Conservation (phyloP, 2,113 vertebrate species). For the Lophura nycthemera region DNA sequence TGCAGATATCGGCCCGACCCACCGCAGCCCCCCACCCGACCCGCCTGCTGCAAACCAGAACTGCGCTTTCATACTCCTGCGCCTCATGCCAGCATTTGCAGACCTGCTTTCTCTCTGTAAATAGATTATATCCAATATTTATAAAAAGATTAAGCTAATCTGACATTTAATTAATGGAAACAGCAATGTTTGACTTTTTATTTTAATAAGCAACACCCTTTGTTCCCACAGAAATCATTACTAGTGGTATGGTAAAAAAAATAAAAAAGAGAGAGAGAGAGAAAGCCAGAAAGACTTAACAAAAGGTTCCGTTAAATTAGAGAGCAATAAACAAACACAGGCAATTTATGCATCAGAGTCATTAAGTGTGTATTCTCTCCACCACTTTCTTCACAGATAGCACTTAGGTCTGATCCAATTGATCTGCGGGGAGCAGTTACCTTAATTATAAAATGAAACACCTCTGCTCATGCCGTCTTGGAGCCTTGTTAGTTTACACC, state of each 20-base stretch:
- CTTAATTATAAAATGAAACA: constrained; percentile 80
- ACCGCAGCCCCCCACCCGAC: neutral
- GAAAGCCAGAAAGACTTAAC: constrained; percentile 59
- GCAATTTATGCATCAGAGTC: constrained; percentile 67
- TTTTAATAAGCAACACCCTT: constrained; percentile 62
- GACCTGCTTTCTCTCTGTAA: constrained; percentile 46
- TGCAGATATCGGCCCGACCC: neutral
- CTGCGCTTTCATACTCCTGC: neutral
- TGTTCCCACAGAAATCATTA: constrained; percentile 60
- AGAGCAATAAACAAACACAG: constrained; percentile 77
- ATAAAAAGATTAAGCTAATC: constrained; percentile 70
- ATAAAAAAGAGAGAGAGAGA: neutral
- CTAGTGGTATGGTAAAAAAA: neutral
- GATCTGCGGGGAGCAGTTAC: constrained; percentile 72
- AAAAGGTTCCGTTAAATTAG: constrained; percentile 77
- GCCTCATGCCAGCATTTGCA: neutral
- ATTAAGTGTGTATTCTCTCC: constrained; percentile 57
- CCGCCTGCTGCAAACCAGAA: neutral
- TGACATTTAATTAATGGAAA: constrained; percentile 73
- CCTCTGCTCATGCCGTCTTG: constrained; percentile 63
- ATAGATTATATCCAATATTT: constrained; percentile 70
- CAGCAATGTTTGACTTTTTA: constrained; percentile 53
- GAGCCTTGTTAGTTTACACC: constrained; percentile 68
- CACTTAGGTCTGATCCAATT: constrained; percentile 63
- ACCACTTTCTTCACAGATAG: constrained; percentile 35